Conservation (phyloP, 2,797 vertebrate genomes). For the Anomalospiza imberbis region DNA sequence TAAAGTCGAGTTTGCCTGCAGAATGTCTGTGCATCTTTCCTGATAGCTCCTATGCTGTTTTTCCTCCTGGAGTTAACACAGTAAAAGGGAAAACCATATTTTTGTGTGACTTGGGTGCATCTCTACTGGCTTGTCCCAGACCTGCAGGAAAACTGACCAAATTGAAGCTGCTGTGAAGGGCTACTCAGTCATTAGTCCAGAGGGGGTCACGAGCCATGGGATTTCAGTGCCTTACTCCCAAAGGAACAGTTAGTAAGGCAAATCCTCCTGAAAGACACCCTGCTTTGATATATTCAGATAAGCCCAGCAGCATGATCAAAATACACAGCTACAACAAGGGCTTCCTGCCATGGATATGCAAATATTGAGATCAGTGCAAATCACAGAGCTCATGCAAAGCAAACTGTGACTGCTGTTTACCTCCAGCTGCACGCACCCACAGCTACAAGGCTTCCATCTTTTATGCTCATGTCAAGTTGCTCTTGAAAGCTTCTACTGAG, state of each 20-base stretch:
- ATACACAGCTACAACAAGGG: not conserved
- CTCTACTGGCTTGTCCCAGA: not conserved
- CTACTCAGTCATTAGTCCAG: not conserved
- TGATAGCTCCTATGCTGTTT: not conserved
- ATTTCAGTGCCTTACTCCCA: not conserved
- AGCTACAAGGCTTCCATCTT: not conserved
- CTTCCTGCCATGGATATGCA: not conserved
- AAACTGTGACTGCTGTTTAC: not conserved
- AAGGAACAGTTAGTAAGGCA: not conserved
- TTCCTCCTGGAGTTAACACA: not conserved
- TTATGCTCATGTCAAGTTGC: not conserved
- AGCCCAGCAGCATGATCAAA: not conserved
- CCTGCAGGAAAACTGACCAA: not conserved
- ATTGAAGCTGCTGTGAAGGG: not conserved
- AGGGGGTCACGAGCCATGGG: not conserved
- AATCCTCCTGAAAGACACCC: not conserved
- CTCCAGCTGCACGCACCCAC: not conserved
- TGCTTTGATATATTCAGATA: not conserved
- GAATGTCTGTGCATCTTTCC: not conserved
- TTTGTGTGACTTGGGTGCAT: not conserved
- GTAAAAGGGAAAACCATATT: not conserved
- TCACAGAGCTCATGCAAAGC: not conserved
- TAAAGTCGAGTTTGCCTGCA: not conserved
- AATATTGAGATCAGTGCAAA: not conserved
- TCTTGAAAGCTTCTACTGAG: not conserved